Base-by-base conservation (phyloP, 2,888 invertebrate genomes). In the Prosopocoilus inquinatus region DNA sequence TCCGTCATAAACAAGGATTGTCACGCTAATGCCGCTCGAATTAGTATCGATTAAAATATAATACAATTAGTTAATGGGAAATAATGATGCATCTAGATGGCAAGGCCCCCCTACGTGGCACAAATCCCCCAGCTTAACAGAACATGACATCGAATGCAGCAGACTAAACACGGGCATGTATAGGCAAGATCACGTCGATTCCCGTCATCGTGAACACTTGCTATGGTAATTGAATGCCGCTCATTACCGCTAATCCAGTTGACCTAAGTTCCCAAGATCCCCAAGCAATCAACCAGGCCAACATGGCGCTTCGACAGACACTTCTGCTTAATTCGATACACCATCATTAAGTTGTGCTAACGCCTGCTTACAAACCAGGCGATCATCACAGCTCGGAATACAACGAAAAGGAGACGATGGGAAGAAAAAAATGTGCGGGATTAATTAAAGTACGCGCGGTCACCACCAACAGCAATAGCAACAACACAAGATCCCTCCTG, bases 181-280 rank as follows among this genome's bases (percentile, higher is more conserved):
- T 52, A 51, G 53, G 57, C 57, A 55, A 58, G 62, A 60, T 59
- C 62, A 57, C 60, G 55, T 60, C 59, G 55, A 62, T 62, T 62
- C 60, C 55, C 60, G 59, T 62, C 60, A 62, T 60, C 62, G 55
- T 60, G 62, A 60, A 62, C 59, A 60, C 62, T 63, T 60, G 61
- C 62, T 59, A 64, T 65, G 62, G 64, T 64, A 64, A 67, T 64
- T 67, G 67, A 67, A 67, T 66, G 64, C 62, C 61, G 58, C 64
- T 66, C 65, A 65, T 67, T 66, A 66, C 63, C 59, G 58, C 61
- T 65, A 67, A 67, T 67, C 64, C 59, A 58, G 63, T 62, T 65
- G 66, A 64, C 63, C 64, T 62, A 59, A 61, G 60, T 61, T 63
- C 59, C 63, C 61, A 62, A 61, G 62, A 57, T 64, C 64, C 66